A percentile compares a stretch with the other conserved stretches of the same genome.
Conservation (phyloP, 1,140 invertebrate genomes). For the Homarus americanus region DNA sequence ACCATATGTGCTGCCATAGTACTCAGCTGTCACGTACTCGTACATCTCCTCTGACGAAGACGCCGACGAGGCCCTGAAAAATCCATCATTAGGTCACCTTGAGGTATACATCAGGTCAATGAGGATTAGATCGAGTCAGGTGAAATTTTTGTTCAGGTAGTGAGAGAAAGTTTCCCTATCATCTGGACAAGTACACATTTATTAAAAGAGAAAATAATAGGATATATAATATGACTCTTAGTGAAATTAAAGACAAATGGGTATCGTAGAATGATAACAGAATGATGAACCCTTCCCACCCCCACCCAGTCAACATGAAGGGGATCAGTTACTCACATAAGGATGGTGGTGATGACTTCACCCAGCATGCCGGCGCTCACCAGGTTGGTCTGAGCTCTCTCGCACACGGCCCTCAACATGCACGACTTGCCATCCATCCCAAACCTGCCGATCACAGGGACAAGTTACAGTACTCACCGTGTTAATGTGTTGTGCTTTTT, state of each 20-base stretch:
- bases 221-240: no score
- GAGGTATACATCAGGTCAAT: background rate
- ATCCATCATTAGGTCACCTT: background rate
- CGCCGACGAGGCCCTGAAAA: constrained; percentile 29
- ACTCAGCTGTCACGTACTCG: constrained; percentile 51
- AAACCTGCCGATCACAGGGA: constrained; percentile 58
- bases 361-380: constrained; percentile 48
- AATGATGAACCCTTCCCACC: no score
- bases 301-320: background rate
- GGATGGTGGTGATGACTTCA: constrained; percentile 49
- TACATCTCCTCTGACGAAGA: constrained; percentile 32
- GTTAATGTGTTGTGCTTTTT: no score
- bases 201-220: no score
- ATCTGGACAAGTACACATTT: no score
- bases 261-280: no score
- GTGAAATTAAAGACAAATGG: no score
- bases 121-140: no score
- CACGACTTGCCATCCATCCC: constrained; percentile 54
- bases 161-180: background rate
- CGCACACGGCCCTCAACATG: constrained; percentile 47
- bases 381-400: constrained; percentile 21
- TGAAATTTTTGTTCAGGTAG: no score
- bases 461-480: no score
- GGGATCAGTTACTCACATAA: constrained; percentile 31
- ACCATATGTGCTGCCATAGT: constrained; percentile 45